Evolutionary conservation across 2,888 invertebrate genomes (phyloP).

Genomic region (Thelaira solivaga): DNA sequence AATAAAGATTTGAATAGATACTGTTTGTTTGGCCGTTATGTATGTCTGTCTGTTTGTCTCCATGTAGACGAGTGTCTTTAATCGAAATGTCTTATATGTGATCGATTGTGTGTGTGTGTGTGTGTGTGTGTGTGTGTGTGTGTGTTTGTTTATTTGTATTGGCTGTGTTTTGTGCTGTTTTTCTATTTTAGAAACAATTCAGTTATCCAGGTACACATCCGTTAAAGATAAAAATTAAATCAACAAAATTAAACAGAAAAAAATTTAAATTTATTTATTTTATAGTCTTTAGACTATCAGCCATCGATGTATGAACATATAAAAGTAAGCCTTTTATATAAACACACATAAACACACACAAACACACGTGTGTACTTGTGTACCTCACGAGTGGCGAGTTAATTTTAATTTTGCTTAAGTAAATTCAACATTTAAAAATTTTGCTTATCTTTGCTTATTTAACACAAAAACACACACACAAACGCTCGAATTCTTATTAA

Average conservation of each 20-base stretch:
- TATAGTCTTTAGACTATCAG: conserved; percentile 41
- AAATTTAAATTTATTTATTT: conserved; percentile 50
- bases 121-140: neutral
- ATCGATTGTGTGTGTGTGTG: neutral
- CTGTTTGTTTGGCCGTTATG: neutral
- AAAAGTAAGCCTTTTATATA: no score
- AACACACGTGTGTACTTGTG: neutral
- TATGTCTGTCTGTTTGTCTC: neutral
- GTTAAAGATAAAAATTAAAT: conserved; percentile 54
- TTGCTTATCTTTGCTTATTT: conserved; percentile 39
- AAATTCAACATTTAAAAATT: conserved; percentile 39
- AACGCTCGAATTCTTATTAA: conserved; percentile 1
- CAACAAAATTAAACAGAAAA: conserved; percentile 12
- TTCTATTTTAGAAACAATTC: conserved; percentile 30
- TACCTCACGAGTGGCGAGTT: neutral
- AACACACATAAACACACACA: neutral
- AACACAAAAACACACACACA: neutral
- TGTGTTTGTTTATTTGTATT: neutral
- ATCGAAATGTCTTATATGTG: no score
- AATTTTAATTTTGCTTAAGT: neutral
- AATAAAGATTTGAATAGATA: neutral
- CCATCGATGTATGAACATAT: conserved; percentile 25
- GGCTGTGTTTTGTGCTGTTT: neutral
- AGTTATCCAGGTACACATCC: conserved; percentile 62
- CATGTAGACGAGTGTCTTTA: no score